Percentiles rank a stretch among this genome's conserved stretches.
Evolutionary conservation across 1,140 invertebrate genomes (phyloP).

Genomic region (Heliconius hewitsoni): DNA sequence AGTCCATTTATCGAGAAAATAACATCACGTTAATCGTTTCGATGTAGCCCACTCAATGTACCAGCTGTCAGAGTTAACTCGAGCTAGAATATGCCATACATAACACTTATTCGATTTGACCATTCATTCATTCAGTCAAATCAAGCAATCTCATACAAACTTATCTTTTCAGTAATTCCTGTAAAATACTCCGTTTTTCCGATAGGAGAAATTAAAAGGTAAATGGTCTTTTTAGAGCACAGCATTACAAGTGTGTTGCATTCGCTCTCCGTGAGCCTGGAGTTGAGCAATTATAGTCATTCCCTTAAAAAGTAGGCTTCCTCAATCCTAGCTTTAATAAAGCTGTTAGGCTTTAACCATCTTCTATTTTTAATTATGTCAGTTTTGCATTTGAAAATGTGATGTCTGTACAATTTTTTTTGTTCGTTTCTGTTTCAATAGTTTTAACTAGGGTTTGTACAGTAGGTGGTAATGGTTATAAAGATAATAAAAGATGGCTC

Average conservation of each 20-base stretch:
- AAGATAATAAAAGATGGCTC: too few species aligned
- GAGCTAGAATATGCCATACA: too few species aligned
- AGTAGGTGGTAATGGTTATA: too few species aligned
- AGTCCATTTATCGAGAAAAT: too few species aligned
- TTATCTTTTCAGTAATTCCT: neutral
- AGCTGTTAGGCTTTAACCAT: neutral
- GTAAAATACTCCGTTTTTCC: neutral
- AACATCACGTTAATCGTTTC: too few species aligned
- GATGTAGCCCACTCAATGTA: too few species aligned
- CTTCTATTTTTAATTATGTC: constrained; percentile 4
- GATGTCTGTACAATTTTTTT: neutral
- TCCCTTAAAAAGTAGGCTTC: constrained; percentile 7
- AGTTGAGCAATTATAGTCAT: constrained; percentile 10
- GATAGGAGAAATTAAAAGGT: neutral
- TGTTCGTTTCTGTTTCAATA: neutral
- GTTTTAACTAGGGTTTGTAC: too few species aligned
- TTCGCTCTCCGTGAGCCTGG: neutral
- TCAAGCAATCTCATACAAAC: neutral
- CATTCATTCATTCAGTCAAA: neutral
- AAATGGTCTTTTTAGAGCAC: constrained; percentile 8
- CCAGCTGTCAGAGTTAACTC: too few species aligned
- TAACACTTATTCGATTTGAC: too few species aligned
- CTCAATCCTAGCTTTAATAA: constrained; percentile 9
- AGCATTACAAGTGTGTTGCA: constrained; percentile 1
- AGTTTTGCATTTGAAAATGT: neutral